phyloP scores from a whole-genome alignment of 23 tunicate species.

The Aplidium turbinatum region DNA sequence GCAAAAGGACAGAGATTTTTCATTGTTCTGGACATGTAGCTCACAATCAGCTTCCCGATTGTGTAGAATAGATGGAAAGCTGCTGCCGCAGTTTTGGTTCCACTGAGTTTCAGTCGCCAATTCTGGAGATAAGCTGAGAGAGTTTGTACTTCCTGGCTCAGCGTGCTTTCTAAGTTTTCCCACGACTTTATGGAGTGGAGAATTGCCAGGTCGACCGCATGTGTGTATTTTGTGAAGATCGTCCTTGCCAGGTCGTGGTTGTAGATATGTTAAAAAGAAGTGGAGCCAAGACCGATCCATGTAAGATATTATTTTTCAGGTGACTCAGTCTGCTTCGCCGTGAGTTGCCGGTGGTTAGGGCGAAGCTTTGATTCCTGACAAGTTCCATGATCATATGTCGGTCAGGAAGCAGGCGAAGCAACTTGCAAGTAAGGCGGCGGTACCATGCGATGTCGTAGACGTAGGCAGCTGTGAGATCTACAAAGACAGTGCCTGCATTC shows the following conservation, averaged over 20 bases:
- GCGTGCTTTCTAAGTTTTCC: no score
- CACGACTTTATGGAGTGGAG: no score
- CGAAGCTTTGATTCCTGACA: slow-evolving; percentile 23
- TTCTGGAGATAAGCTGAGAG: no score
- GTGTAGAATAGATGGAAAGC: no score
- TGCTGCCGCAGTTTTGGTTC: no score
- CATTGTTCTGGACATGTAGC: no score
- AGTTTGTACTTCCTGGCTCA: no score
- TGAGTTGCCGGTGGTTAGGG: slow-evolving; percentile 30
- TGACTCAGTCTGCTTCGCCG: slow-evolving; percentile 29
- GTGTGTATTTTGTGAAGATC: background rate
- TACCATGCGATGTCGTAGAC: slow-evolving; percentile 20
- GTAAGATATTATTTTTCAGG: slow-evolving; percentile 25
- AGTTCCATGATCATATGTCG: slow-evolving; percentile 37
- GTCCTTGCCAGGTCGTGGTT: slow-evolving; percentile 9
- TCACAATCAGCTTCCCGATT: no score
- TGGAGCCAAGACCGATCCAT: slow-evolving; percentile 34
- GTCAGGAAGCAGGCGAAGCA: slow-evolving; percentile 22
- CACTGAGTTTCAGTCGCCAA: no score
- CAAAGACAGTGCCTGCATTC: slow-evolving; percentile 30
- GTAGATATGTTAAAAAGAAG: slow-evolving; percentile 35
- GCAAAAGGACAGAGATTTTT: no score
- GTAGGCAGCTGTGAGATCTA: slow-evolving; percentile 32
- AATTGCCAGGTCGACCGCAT: slow-evolving; percentile 25
- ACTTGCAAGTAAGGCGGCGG: slow-evolving; percentile 19